Base-by-base conservation (phyloP, 2,797 vertebrate genomes). In the Eremophila alpestris region DNA sequence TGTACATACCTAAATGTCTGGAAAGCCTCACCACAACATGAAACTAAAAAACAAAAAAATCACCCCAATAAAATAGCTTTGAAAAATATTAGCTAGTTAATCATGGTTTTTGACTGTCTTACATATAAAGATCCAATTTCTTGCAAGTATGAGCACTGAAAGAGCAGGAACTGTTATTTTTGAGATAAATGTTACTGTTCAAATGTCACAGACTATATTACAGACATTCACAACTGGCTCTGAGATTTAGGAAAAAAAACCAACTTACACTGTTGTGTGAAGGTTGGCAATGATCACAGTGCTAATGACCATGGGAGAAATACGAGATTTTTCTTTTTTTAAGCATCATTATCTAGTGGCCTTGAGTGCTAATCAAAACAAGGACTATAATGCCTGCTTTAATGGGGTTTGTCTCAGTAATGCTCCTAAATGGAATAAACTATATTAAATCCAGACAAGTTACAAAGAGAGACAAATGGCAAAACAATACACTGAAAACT, bases 341-440 rank as follows among this genome's bases (percentile, higher is more conserved):
- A 87, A 83, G 63, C 69, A 83, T 86, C 59, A 56, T 93, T 94
- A 93, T 96, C 77, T 63, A 76, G 48, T 76, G 94, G 89, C 83
- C 67, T 70, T 86, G 85, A 96, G 80, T 84, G 87, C 91, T 94
- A 94, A 96, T 91, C 94, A 96, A 95, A 96, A 84, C 82, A 95
- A 82, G 52, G 45, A 67, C 67, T 87, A 34, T 76, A 96, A 94
- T 90, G 95, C 63, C 85, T 83, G 54, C 74, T 88, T 90, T 94
- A 94, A 96, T 91, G 73, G 85, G 32, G 83, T 96, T 94, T 93
- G 55, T 79, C 80, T 93, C 94, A 94, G 85, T 87, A 91, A 91
- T 82, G 83, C 63, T 94, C 26, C 69, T 94, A 94, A 95, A 92
- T 76, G 59, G 59, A 93, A 96, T 34, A 89, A 96, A 91, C 55